Evolutionary conservation across 1,140 invertebrate genomes (phyloP), one percentile per base, ranked within the genome.

Genomic region (Zaprionus camerounensis): DNA sequence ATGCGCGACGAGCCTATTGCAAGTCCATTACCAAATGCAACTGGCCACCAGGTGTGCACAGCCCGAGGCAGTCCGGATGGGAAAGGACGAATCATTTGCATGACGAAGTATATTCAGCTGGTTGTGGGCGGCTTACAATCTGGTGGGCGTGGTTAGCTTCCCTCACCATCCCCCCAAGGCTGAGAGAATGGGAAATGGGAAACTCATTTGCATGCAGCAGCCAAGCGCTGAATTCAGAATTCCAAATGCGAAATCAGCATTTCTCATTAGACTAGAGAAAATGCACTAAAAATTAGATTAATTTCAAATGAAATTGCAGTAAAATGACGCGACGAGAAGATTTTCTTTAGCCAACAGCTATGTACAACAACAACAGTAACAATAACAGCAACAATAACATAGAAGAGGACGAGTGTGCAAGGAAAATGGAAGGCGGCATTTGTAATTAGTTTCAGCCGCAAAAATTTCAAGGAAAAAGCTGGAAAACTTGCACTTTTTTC

Each of bases 251-350:
- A 71, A 88, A 88, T 88, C 84, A 84, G 84, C 84, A 88, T 87
- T 87, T 87, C 76, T 86, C 82, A 86, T 82, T 86, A 76, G 81
- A 78, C 46, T 51, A 51, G 49, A 63, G 41, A 58, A 75, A 67
- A 61, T 70, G 63, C 69, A 69, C 68, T 59, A 80, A 81, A 81
- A 88, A 88, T 90, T 84, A 76, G 81, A 88, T 88, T 88, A 88
- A 88, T 88, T 88, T 84, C 38, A 84, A 88, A 88, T 81, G 69
- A 79, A 84, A 88, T 83, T 87, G 70, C 71, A 70, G 61, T n/a
- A 24, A 9, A 15, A 46, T 7, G 28, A 31, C 28, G n/a, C 38
- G 44, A 55, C 34, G 57, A 69, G 46, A 44, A 61, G 57, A 62
- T 73, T 71, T 68, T 64, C 68, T 72, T 80, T 36, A 53, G 31